Conservation (phyloP, 2,888 invertebrate species). For the Cosmia pyralina region DNA sequence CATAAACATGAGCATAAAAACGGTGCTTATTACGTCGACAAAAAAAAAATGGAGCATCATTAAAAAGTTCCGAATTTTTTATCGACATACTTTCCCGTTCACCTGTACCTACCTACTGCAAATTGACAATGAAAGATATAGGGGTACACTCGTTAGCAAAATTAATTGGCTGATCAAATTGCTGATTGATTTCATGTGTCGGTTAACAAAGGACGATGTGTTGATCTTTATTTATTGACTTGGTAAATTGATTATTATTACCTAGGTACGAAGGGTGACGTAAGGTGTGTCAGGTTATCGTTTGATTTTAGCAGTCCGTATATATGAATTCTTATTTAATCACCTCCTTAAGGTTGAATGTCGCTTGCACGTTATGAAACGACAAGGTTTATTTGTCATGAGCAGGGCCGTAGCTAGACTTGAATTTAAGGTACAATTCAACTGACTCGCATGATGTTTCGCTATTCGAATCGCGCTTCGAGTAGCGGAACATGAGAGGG, state of each 20-base stretch:
- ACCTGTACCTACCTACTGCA: slow-evolving; percentile 25
- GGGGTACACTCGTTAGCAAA: slow-evolving; percentile 43
- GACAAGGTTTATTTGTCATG: too few species aligned
- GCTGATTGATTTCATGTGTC: slow-evolving; percentile 37
- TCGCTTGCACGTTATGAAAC: too few species aligned
- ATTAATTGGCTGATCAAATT: slow-evolving; percentile 53
- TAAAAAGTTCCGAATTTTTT: not conserved
- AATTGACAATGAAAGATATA: slow-evolving; percentile 35
- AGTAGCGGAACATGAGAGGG: too few species aligned
- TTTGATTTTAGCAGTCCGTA: not conserved
- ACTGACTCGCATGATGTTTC: too few species aligned
- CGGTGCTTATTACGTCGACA: not conserved
- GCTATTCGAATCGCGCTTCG: too few species aligned
- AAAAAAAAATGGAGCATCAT: slow-evolving; percentile 8
- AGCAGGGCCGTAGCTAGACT: too few species aligned
- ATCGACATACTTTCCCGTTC: slow-evolving; percentile 1
- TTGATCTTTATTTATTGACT: slow-evolving; percentile 18
- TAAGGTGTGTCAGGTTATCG: not conserved
- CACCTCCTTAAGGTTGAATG: too few species aligned
- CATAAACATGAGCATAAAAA: too few species aligned
- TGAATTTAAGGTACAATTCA: too few species aligned
- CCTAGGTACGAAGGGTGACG: not conserved
- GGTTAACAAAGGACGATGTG: slow-evolving; percentile 8
- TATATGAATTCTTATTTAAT: too few species aligned
- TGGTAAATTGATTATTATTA: slow-evolving; percentile 32